Base-by-base conservation (phyloP, 1,140 invertebrate genomes). In the Drosophila pruinosa region DNA sequence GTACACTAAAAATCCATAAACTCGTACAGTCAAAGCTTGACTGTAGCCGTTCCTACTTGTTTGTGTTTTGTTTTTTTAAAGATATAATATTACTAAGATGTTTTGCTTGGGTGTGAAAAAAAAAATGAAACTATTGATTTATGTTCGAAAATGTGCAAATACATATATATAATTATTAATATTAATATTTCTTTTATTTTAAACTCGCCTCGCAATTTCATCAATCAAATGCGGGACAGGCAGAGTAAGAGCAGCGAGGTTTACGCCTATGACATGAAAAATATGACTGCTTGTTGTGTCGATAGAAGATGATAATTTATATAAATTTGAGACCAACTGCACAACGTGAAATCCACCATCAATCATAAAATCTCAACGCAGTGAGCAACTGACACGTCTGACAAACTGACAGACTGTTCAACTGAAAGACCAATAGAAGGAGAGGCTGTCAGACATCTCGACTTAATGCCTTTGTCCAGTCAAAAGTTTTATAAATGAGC, bases 151-250 rank as follows among this genome's bases (percentile, higher is more conserved):
- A 88, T 86, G n/a, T 86, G 81, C 81, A 86, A 88, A 86, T 82
- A 86, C 88, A 86, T 82, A 86, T 86, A 77, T 78, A 86, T 86
- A 82, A 86, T 86, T 86, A 88, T 88, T 85, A 86, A 80, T 76
- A 70, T 69, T 72, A 80, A 80, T 75, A 64, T 70, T 70, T 48
- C 38, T 79, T 62, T 75, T 74, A 64, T 76, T 70, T 67, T 54
- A 65, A 74, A 78, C 69, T 86, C 77, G 77, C 74, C 82, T 78
- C 61, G 82, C 74, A 78, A 81, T 86, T 86, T 86, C 81, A 86
- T 86, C 82, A 86, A 86, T 86, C 81, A 86, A 86, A 77, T 67
- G 67, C 39, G 3, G 31, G 48, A 14, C 14, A 28, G 10, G 2
- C 47, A 71, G 52, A 36, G 78, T 45, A 3, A 71, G 52, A 36